Conservation (phyloP, 1,140 invertebrate genomes). For the Probaryconus sp. region DNA sequence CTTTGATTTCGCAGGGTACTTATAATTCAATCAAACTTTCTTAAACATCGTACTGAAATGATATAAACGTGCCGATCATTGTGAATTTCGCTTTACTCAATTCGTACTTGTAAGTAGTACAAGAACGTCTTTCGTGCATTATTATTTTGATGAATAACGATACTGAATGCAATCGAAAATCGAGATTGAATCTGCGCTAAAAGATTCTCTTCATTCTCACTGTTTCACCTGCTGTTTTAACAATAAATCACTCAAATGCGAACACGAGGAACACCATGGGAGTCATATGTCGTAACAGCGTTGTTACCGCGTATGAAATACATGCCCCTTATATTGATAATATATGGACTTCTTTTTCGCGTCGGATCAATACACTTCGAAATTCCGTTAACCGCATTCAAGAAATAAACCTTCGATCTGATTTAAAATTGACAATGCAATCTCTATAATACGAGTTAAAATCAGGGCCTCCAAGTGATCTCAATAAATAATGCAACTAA, state of each 20-base stretch:
- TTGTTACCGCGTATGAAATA: constrained; percentile 16
- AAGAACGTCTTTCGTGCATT: constrained; percentile 26
- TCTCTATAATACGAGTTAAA: constrained; percentile 15
- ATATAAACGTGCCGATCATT: no score
- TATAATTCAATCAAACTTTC: no score
- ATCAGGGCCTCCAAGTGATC: constrained; percentile 13
- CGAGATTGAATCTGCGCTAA: constrained; percentile 47
- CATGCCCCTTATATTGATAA: constrained; percentile 22
- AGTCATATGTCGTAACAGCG: constrained; percentile 21
- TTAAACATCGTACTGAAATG: no score
- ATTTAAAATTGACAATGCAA: constrained; percentile 45
- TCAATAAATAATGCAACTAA: no score
- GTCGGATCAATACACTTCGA: constrained; percentile 29
- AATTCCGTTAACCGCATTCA: constrained; percentile 42
- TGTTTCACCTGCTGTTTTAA: constrained; percentile 41
- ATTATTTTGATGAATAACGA: constrained; percentile 39
- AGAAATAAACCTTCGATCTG: constrained; percentile 43
- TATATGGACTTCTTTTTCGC: constrained; percentile 21
- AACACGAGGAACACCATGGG: constrained; percentile 6
- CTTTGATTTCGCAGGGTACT: no score
- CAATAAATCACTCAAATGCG: constrained; percentile 48
- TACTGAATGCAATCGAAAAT: constrained; percentile 25
- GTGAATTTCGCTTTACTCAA: no score
- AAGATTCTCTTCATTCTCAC: constrained; percentile 34
- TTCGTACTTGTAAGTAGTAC: constrained; percentile 36